Percentiles rank a stretch among this genome's conserved stretches.
phyloP scores from a whole-genome alignment of 2,797 vertebrate genomes.

The Xyrichtys novacula region DNA sequence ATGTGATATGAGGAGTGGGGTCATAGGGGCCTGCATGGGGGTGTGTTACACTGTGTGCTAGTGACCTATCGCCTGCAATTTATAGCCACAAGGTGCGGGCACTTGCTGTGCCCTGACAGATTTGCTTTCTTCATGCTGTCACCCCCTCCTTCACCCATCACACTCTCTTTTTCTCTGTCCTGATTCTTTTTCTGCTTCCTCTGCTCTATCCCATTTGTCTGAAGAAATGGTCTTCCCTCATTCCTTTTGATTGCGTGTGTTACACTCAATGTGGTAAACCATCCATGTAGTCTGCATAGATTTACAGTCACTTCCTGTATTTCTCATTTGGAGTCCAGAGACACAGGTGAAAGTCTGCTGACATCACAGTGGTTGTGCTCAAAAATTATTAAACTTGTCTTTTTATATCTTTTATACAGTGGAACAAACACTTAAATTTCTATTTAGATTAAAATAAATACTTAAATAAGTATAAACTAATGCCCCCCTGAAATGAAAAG shows the following conservation, averaged over 20 bases:
- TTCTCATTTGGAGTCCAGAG: constrained; percentile 25
- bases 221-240: background rate
- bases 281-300: constrained; percentile 32
- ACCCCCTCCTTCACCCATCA: constrained; percentile 6
- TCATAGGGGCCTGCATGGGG: constrained; percentile 31
- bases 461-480: too few species aligned
- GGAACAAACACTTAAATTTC: too few species aligned
- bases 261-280: constrained; percentile 25
- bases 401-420: background rate
- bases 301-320: constrained; percentile 55
- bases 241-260: constrained; percentile 19
- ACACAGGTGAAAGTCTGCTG: constrained; percentile 7
- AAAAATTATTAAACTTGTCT: background rate
- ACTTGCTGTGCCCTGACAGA: constrained; percentile 73
- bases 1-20: constrained; percentile 59
- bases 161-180: background rate
- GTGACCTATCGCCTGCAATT: constrained; percentile 84
- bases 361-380: background rate
- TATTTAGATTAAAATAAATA: too few species aligned
- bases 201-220: background rate
- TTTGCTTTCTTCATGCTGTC: constrained; percentile 64
- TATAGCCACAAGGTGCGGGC: constrained; percentile 82
- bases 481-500: too few species aligned
- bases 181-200: constrained; percentile 2
- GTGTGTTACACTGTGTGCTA: constrained; percentile 78